A percentile compares a stretch with the other conserved stretches of the same genome.
Evolutionary conservation across 1,140 invertebrate genomes (phyloP).

Genomic region (Atta cephalotes): DNA sequence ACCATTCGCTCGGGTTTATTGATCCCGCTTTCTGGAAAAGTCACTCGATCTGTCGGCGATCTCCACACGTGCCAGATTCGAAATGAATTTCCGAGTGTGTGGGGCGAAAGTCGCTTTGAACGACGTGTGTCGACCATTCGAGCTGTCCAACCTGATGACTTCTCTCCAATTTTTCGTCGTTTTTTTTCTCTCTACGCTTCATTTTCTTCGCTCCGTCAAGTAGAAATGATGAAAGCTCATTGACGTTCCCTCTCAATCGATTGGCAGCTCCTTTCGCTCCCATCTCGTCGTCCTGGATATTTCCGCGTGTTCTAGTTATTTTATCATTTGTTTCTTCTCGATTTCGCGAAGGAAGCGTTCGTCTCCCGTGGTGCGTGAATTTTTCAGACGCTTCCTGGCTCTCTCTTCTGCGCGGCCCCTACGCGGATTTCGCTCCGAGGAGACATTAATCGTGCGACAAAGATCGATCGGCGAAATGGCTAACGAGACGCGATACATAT

Average conservation of each 20-base stretch:
- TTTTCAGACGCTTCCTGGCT: constrained; percentile 39
- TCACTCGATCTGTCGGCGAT: constrained; percentile 20
- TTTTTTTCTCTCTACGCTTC: constrained; percentile 3
- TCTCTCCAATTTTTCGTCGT: constrained; percentile 4
- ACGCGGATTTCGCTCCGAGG: constrained; percentile 16
- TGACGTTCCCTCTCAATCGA: constrained; percentile 16
- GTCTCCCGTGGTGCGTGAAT: constrained; percentile 36
- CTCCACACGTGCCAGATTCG: background rate
- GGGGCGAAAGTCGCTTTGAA: constrained; percentile 40
- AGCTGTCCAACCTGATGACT: background rate
- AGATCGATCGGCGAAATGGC: constrained; percentile 18
- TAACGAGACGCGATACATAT: constrained; percentile 41
- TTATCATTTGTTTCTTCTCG: background rate
- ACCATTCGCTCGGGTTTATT: background rate
- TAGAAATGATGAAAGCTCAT: background rate
- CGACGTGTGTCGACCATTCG: constrained; percentile 41
- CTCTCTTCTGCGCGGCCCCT: background rate
- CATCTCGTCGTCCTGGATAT: constrained; percentile 6
- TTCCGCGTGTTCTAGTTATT: background rate
- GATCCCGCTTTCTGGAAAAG: constrained; percentile 28
- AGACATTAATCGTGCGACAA: constrained; percentile 44
- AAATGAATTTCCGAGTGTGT: constrained; percentile 8
- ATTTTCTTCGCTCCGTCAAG: constrained; percentile 18
- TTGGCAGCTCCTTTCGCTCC: background rate
- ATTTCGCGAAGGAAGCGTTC: constrained; percentile 9